Evolutionary conservation across 1,140 invertebrate genomes (phyloP).

Genomic region (Apis dorsata): DNA sequence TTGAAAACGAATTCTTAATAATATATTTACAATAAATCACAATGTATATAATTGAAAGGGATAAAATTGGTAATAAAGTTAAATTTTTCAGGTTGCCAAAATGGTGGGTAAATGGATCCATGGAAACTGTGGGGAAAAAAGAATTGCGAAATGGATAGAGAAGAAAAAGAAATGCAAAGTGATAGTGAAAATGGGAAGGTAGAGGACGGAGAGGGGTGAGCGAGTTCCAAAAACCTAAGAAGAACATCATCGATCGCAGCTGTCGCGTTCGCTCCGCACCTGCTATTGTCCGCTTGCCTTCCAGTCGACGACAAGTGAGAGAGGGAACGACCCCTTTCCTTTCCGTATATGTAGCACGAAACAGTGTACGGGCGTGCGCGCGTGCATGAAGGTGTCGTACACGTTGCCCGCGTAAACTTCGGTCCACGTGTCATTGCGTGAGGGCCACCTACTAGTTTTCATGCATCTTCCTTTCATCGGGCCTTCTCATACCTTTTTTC

Average conservation of each 20-base stretch:
- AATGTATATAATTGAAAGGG: not conserved
- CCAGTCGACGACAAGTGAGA: conserved; percentile 69
- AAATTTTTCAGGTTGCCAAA: too few species aligned
- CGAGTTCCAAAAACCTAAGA: conserved; percentile 74
- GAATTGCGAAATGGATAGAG: not conserved
- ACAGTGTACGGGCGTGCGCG: conserved; percentile 17
- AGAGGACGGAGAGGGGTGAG: not conserved
- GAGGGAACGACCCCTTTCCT: conserved; percentile 70
- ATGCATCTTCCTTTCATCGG: conserved; percentile 31
- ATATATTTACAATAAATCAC: too few species aligned
- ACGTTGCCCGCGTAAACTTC: conserved; percentile 45
- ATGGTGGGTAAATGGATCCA: not conserved
- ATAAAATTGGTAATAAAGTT: too few species aligned
- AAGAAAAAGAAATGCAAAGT: conserved; percentile 4
- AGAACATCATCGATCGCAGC: conserved; percentile 78
- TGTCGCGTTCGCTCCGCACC: conserved; percentile 76
- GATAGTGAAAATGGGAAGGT: conserved; percentile 14
- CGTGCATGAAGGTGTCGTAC: conserved; percentile 10
- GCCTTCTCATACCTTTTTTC: conserved; percentile 16
- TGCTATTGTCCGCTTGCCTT: conserved; percentile 76
- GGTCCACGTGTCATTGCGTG: conserved; percentile 64
- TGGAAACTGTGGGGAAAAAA: too few species aligned
- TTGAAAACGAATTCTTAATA: too few species aligned
- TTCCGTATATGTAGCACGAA: conserved; percentile 60
- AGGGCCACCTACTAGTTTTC: conserved; percentile 50